Percentiles rank a stretch among this genome's conserved stretches.
Evolutionary conservation across 2,888 invertebrate genomes (phyloP).

Genomic region (Cordilura impudica): DNA sequence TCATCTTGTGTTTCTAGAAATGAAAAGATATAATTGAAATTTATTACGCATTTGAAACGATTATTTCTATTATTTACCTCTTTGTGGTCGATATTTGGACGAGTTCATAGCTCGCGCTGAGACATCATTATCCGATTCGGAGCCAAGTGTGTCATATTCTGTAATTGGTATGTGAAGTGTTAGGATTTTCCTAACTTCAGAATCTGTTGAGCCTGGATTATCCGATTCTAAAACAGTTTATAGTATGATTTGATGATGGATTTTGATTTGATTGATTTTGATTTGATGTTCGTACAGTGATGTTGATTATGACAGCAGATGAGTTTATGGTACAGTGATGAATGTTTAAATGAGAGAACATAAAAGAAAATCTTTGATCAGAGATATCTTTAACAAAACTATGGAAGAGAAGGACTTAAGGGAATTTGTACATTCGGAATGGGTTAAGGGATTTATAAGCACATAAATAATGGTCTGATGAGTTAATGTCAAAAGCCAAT

Average conservation of each 20-base stretch:
- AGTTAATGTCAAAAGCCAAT: constrained; percentile 55
- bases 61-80: constrained; percentile 70
- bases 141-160: constrained; percentile 92
- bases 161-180: constrained; percentile 95
- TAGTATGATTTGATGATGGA: constrained; percentile 78
- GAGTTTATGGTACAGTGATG: constrained; percentile 25
- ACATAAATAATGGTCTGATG: constrained; percentile 22
- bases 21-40: neutral
- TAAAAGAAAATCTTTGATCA: constrained; percentile 40
- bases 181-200: constrained; percentile 95
- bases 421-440: neutral
- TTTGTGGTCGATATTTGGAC: constrained; percentile 77
- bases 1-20: constrained; percentile 84
- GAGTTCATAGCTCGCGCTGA: constrained; percentile 82
- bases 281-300: constrained; percentile 29
- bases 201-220: constrained; percentile 96
- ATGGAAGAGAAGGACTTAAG: neutral
- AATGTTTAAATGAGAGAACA: constrained; percentile 32
- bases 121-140: constrained; percentile 89
- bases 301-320: constrained; percentile 20
- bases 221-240: constrained; percentile 86
- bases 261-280: constrained; percentile 64
- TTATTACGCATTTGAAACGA: neutral
- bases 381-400: neutral
- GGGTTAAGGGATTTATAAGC: neutral